Base-by-base conservation (phyloP, 2,797 vertebrate genomes). In the Crocidura indochinensis region DNA sequence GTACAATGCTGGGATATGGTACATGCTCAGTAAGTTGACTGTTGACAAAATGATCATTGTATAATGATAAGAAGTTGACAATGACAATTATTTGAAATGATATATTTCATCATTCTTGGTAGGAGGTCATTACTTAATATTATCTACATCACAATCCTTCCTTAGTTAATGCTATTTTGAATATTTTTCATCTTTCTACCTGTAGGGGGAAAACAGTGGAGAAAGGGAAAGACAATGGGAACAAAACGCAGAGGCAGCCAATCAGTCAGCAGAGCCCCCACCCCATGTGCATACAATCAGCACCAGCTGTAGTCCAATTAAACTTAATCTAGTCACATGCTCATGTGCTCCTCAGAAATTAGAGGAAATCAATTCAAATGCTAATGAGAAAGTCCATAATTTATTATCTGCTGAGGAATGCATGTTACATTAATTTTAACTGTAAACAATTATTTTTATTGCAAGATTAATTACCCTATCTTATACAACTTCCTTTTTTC, bases 391-490 rank as follows among this genome's bases (percentile, higher is more conserved):
- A 98, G 97, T 98, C 98, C 97, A 98, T 99, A 98, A 99, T 99
- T 99, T 98, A 98, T 98, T 98, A 98, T 98, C 98, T 98, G 98
- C 98, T 98, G 98, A 98, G 98, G 98, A 98, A 98, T 98, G 98
- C 98, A 98, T 98, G 98, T 98, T 98, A 98, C 98, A 98, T 98
- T 98, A 98, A 98, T 98, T 98, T 98, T 98, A 98, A 98, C 98
- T 98, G 98, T 98, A 98, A 98, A 99, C 98, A 99, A 98, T 99
- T 98, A 99, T 98, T 98, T 98, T 98, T 98, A 98, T 98, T 98
- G 97, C 97, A 98, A 98, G 98, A 99, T 99, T 98, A 98, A 99
- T 99, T 98, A 98, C 98, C 96, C 96, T 97, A 97, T 97, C 97
- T 97, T 97, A 97, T 91, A 97, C 97, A 97, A 97, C 97, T 98